A percentile compares a stretch with the other conserved stretches of the same genome.
Evolutionary conservation across 1,140 invertebrate species (phyloP).

Genomic region (Drosophila micromelanica): DNA sequence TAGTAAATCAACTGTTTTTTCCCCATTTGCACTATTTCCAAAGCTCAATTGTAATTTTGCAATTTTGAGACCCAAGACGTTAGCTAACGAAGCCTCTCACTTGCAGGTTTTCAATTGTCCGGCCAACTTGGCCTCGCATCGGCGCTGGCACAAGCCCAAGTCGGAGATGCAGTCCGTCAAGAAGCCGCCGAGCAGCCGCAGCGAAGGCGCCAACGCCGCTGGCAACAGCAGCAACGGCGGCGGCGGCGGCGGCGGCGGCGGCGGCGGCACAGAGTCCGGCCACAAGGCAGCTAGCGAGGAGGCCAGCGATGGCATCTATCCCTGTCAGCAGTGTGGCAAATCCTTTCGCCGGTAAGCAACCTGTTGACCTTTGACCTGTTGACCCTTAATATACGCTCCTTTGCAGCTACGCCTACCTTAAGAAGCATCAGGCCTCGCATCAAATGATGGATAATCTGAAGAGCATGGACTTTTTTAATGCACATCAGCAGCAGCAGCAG

Average conservation of each 20-base stretch:
- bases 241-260: constrained; percentile 40
- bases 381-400: background rate
- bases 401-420: constrained; percentile 90
- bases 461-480: constrained; percentile 70
- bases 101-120: constrained; percentile 96
- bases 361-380: background rate
- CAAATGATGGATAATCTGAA: constrained; percentile 79
- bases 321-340: constrained; percentile 92
- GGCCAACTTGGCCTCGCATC: constrained; percentile 98
- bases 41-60: background rate
- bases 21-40: background rate
- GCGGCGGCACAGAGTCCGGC: constrained; percentile 24
- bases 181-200: constrained; percentile 83
- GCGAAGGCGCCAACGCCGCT: constrained; percentile 63
- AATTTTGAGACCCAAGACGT: constrained; percentile 21
- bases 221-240: constrained; percentile 84
- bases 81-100: constrained; percentile 1
- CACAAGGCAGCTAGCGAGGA: constrained; percentile 69
- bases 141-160: constrained; percentile 97
- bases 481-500: constrained; percentile 43
- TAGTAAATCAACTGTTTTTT: too few relatives aligned
- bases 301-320: constrained; percentile 85
- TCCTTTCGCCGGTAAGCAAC: constrained; percentile 87
- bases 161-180: constrained; percentile 65
- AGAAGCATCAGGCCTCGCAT: constrained; percentile 87